phyloP scores from a whole-genome alignment of 1,140 invertebrate genomes.

The Orchestia grillus region DNA sequence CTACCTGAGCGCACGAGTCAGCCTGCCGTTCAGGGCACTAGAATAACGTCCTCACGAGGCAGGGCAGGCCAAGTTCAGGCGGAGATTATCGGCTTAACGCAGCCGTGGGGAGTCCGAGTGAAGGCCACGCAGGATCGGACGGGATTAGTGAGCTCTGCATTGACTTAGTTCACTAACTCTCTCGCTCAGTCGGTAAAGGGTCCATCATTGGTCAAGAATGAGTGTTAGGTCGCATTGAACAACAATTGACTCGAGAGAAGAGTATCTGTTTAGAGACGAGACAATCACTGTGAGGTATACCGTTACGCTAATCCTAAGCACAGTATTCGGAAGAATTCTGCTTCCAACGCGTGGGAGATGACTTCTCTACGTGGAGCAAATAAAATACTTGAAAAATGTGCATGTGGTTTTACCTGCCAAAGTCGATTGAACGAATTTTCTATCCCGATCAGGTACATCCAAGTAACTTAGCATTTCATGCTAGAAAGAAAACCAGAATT shows the following conservation, averaged over 20 bases:
- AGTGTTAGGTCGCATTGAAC: not conserved
- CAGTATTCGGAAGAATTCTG: no score
- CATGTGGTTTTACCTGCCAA: no score
- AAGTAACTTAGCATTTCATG: no score
- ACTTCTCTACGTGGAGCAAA: no score
- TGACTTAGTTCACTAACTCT: not conserved
- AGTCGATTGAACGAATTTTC: no score
- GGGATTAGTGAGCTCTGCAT: not conserved
- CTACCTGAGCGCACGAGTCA: not conserved
- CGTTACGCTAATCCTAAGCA: no score
- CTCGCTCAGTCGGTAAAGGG: not conserved
- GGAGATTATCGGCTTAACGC: conserved; percentile 4
- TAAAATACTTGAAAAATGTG: no score
- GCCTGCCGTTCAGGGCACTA: not conserved
- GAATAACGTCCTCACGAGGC: not conserved
- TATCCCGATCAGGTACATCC: no score
- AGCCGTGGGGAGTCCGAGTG: not conserved
- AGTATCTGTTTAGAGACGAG: not conserved
- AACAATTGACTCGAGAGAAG: not conserved
- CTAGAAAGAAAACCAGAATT: no score
- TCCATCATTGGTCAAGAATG: not conserved
- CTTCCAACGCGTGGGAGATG: no score
- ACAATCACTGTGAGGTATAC: not conserved
- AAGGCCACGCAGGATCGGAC: not conserved
- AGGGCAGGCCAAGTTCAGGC: not conserved